These are phyloP conservation scores for Cyprinus carpio DNA, from an alignment of 2,113 vertebrate genomes.

Conservation along the genomic window DNA sequence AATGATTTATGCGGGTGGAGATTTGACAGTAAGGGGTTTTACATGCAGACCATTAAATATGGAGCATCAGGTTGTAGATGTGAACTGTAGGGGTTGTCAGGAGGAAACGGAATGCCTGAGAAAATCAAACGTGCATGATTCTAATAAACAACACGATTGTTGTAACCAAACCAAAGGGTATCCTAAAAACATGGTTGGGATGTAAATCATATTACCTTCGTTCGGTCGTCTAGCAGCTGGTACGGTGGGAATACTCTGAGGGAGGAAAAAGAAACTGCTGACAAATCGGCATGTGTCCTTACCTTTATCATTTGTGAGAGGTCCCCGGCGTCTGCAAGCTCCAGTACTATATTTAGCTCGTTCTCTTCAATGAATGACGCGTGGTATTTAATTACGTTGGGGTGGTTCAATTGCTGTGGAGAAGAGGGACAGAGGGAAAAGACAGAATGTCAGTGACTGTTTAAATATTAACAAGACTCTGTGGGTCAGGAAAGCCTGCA, in stretches of 20 bases:
- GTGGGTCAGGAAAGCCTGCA: slow-evolving; percentile 40
- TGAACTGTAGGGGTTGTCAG: slow-evolving; percentile 44
- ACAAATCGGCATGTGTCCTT: slow-evolving; percentile 51
- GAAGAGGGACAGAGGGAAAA: slow-evolving; percentile 39
- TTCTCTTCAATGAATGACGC: slow-evolving; percentile 99
- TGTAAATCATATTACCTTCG: not conserved
- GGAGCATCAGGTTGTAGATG: slow-evolving; percentile 67
- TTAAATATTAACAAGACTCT: slow-evolving; percentile 54
- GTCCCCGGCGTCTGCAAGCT: slow-evolving; percentile 95
- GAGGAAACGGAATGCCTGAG: not conserved
- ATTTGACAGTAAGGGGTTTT: slow-evolving; percentile 56
- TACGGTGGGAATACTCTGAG: not conserved
- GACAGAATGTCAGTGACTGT: slow-evolving; percentile 45
- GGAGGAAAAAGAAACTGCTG: slow-evolving; percentile 20
- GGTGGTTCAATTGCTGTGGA: slow-evolving; percentile 94
- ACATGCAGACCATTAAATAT: slow-evolving; percentile 70
- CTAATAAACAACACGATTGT: not conserved
- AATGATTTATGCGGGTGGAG: slow-evolving; percentile 72
- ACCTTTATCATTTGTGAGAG: slow-evolving; percentile 99
- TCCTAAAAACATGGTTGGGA: not conserved
- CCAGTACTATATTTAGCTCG: slow-evolving; percentile 96
- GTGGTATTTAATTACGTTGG: slow-evolving; percentile 98
- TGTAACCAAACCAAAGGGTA: not conserved
- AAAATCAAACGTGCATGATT: not conserved
- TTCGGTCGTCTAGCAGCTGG: not conserved